Evolutionary conservation across 2,888 invertebrate genomes (phyloP), one percentile per base, ranked within the genome.

Genomic region (Xestia rhomboidea): DNA sequence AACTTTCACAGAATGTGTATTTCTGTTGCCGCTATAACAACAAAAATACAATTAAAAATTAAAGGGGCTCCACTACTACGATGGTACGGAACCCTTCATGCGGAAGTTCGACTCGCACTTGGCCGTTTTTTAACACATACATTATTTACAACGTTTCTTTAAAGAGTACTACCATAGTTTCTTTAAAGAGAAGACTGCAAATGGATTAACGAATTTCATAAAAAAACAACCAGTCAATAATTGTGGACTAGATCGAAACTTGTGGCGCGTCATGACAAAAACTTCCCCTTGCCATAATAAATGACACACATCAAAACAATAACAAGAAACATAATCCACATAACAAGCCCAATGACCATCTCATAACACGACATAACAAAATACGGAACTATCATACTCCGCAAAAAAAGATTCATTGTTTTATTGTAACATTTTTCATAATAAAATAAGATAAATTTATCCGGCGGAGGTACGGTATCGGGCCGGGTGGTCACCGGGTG

Each of bases 381-480:
- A 64, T 49, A 24, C n/a, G 72, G 10, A 68, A 81, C 70, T 63
- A 81, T 68, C n/a, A 30, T 24, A n/a, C 51, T 67, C 67, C 51
- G 70, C 85, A 76, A 82, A 73, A 83, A 86, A 78, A 30, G 11
- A 83, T 67, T 41, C 69, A 82, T 75, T 85, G 74, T 85, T 85
- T 74, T 69, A 74, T 64, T 71, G 68, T 63, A 82, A 85, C 72
- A 79, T 77, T 79, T 77, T 82, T 76, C 73, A 77, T 84, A 80
- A 82, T 81, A 88, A 84, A 83, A 83, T 80, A 82, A 84, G 87
- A 88, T 86, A 88, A 81, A 83, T 84, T 76, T 79, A 75, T 76
- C 75, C 82, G 73, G 78, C 67, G 69, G 73, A 82, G 73, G 76
- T 70, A 68, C 51, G 34, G 68, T 78, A 84, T 79, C 78, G 69